Evolutionary conservation across 1,140 invertebrate species (phyloP), one percentile per base, ranked within the genome.

Genomic region (Tetragonula clypearis): DNA sequence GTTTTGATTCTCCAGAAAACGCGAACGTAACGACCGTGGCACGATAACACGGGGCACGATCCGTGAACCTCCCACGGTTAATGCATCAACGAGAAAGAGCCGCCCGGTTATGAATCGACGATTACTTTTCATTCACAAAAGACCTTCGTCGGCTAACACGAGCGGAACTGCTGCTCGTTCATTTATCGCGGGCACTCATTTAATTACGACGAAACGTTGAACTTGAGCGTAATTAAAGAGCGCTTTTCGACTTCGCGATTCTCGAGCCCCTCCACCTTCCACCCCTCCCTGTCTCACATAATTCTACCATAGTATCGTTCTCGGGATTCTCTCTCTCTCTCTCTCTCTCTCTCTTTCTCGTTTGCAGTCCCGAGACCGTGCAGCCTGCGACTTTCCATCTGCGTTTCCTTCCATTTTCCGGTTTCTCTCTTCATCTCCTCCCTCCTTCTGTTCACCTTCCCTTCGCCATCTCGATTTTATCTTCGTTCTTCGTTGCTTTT

Each of bases 101-200:
- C 53, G 55, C 21, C 41, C 23, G 65, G 68, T 88, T 89, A 86
- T 73, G 71, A 76, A 86, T 75, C 65, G 79, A 56, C 87, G 77
- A 84, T 89, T 89, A 86, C 87, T 89, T 88, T 79, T 75, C 84
- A 89, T 89, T 89, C 87, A 89, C 85, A 82, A 89, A 80, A 78
- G 79, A 60, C 76, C 65, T 75, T 62, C 53, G 62, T 69, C 69
- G 82, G 62, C 62, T 58, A 79, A 77, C 79, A 65, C 79, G 66
- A 79, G 75, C 53, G 62, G 72, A 82, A 49, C 41, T 79, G 73
- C 65, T 77, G 79, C 84, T 82, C 87, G 87, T 86, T 86, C 83
- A 87, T 89, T 89, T 88, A 88, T 88, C 87, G 87, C 75, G 26
- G 41, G 58, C 65, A 77, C 85, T 88, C 79, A 79, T 88, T 88